Percentiles rank a stretch among this genome's conserved stretches.
Evolutionary conservation across 2,888 invertebrate genomes (phyloP).

Genomic region (Sisyra nigra): DNA sequence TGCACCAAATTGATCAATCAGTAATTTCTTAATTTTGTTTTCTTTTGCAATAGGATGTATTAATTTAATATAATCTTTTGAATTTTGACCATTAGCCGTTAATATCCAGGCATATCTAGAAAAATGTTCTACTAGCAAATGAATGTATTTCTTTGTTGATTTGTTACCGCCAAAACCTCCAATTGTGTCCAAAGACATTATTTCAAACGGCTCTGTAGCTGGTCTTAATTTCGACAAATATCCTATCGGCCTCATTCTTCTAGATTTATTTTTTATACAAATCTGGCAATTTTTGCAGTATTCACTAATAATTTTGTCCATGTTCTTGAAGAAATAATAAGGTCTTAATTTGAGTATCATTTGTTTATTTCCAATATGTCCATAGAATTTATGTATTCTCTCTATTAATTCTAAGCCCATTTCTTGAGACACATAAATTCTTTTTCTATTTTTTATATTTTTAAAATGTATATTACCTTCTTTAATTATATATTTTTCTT

Average conservation of each 20-base stretch:
- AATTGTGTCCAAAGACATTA: neutral
- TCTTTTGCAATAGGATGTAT: too few species aligned
- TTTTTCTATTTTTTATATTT: neutral
- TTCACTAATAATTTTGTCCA: neutral
- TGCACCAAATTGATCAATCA: too few species aligned
- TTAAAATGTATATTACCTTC: neutral
- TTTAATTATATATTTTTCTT: neutral
- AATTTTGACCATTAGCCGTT: too few species aligned
- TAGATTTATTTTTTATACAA: conserved; percentile 2
- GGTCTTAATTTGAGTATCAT: too few species aligned
- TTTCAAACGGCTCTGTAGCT: neutral
- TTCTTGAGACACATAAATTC: neutral
- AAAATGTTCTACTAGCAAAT: neutral
- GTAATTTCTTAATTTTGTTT: too few species aligned
- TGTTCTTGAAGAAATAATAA: neutral
- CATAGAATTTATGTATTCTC: conserved; percentile 1
- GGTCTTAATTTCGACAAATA: conserved; percentile 1
- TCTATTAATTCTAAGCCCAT: neutral
- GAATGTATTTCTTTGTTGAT: conserved; percentile 1
- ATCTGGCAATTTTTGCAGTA: too few species aligned
- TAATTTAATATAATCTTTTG: too few species aligned
- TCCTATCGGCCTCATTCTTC: neutral
- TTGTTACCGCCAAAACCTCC: neutral
- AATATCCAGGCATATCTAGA: neutral
- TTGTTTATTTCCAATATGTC: too few species aligned